These are phyloP conservation scores for Setophaga coronata DNA, from an alignment of 2,113 vertebrate species.

Conservation along the genomic window DNA sequence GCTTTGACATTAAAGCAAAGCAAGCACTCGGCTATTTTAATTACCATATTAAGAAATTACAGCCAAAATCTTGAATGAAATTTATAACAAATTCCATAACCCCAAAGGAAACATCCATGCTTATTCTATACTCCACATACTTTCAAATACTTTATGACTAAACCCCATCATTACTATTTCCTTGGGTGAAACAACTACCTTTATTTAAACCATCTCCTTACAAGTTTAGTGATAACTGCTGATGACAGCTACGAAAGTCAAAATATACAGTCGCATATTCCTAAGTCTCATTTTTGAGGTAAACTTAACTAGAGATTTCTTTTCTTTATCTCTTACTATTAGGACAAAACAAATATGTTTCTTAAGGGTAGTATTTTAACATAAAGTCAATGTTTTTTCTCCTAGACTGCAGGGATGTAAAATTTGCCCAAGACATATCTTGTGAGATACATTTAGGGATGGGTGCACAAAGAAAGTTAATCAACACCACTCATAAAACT, in stretches of 20 bases:
- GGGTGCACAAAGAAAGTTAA: not conserved
- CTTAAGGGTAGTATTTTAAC: not conserved
- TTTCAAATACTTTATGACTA: not conserved
- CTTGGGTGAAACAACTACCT: not conserved
- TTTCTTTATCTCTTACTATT: not conserved
- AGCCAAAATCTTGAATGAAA: not conserved
- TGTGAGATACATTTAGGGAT: not conserved
- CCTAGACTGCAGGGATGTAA: not conserved
- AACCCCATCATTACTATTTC: not conserved
- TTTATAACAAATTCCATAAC: not conserved
- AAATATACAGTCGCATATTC: not conserved
- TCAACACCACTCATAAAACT: not conserved
- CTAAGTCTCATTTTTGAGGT: not conserved
- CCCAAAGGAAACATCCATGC: not conserved
- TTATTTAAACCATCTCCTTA: not conserved
- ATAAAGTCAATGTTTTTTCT: not conserved
- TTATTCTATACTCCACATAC: accelerated
- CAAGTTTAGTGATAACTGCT: not conserved
- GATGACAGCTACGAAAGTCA: not conserved
- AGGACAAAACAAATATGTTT: not conserved
- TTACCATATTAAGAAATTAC: not conserved
- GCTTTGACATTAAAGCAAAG: not conserved
- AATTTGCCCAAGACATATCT: not conserved
- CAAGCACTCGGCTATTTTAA: not conserved
- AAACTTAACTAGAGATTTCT: not conserved